These are phyloP conservation scores for Drosophila repleta DNA, from an alignment of 1,140 invertebrate species.

Conservation along the genomic window DNA sequence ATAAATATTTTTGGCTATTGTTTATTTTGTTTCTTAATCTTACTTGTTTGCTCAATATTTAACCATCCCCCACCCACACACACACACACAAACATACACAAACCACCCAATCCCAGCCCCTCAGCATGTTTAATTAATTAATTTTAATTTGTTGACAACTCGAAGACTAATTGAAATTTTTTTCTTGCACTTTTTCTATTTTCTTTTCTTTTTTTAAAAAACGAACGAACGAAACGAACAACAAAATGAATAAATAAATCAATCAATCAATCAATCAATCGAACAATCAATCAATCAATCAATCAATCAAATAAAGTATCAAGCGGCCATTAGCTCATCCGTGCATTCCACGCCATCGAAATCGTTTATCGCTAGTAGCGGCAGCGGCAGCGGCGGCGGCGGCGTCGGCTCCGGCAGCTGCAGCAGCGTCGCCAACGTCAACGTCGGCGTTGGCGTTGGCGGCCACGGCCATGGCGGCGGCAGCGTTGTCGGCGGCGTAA, in stretches of 20 bases:
- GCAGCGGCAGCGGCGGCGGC: constrained; percentile 48
- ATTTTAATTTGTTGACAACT: constrained; percentile 73
- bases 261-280: constrained; percentile 35
- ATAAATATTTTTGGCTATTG: constrained; percentile 44
- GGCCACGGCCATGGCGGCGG: constrained; percentile 69
- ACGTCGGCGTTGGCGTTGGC: constrained; percentile 48
- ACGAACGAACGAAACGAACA: constrained; percentile 11
- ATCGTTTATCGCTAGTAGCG: constrained; percentile 84
- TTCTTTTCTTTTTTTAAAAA: constrained; percentile 68
- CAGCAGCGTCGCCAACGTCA: constrained; percentile 29
- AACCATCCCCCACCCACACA: constrained; percentile 18
- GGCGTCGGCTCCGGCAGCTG: constrained; percentile 48
- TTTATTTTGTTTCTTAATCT: constrained; percentile 29
- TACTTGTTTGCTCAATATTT: constrained; percentile 45
- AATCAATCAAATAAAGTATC: constrained; percentile 72
- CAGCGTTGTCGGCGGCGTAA: constrained; percentile 66
- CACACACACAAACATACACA: constrained; percentile 5
- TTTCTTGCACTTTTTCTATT: constrained; percentile 81
- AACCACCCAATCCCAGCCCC: background rate
- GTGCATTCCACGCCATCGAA: constrained; percentile 87
- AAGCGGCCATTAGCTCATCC: constrained; percentile 84
- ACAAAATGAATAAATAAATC: constrained; percentile 28
- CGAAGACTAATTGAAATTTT: constrained; percentile 74
- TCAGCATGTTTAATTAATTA: constrained; percentile 63
- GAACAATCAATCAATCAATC: constrained; percentile 37